Evolutionary conservation across 30 jellyfish, hydroid and myxozoan species (phyloP).

Genomic region (Aurelia sp.): DNA sequence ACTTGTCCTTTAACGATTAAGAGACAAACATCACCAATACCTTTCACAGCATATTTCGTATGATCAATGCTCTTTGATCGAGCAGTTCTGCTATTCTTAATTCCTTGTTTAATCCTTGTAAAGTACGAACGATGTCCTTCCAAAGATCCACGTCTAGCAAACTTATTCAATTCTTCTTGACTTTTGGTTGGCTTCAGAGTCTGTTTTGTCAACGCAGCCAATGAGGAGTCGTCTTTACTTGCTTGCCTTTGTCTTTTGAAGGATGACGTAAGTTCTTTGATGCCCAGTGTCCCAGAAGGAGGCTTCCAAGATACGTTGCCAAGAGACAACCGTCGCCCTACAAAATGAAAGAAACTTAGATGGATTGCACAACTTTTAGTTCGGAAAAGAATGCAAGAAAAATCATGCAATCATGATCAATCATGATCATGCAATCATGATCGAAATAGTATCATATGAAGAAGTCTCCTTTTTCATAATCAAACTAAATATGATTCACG

Average conservation of each 20-base stretch:
- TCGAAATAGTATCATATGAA: no score
- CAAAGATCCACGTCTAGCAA: slow-evolving; percentile 44
- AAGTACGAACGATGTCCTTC: slow-evolving; percentile 53
- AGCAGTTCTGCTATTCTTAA: slow-evolving; percentile 11
- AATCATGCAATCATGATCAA: no score
- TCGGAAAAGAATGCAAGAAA: no score
- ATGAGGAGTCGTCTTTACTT: slow-evolving; percentile 48
- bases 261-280: not conserved
- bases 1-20: no score
- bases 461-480: no score
- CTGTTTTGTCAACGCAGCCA: not conserved
- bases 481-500: no score
- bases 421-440: no score
- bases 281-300: slow-evolving; percentile 20
- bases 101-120: slow-evolving; percentile 44
- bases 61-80: slow-evolving; percentile 51
- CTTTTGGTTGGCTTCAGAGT: slow-evolving; percentile 16
- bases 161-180: slow-evolving; percentile 24
- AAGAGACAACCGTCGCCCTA: not conserved
- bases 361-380: no score
- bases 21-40: not conserved
- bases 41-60: slow-evolving; percentile 29
- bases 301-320: slow-evolving; percentile 53
- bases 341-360: no score
- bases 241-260: slow-evolving; percentile 20